Base-by-base conservation (phyloP, 1,140 invertebrate genomes). In the Phenacoccus solenopsis region DNA sequence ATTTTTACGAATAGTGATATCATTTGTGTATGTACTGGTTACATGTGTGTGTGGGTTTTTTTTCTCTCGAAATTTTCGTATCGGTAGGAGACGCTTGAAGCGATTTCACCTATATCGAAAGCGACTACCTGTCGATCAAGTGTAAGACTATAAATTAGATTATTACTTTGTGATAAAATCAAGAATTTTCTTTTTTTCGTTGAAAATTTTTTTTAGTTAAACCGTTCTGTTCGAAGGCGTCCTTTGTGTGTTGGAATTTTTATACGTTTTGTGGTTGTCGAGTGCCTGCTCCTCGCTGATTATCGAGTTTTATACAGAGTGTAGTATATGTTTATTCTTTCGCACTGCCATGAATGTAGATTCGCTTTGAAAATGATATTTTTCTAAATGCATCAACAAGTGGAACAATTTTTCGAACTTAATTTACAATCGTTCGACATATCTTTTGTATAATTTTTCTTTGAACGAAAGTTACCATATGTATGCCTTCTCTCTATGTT, bases 371-470 rank as follows among this genome's bases (percentile, higher is more conserved):
- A 13, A 7, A 16, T 49, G 3, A 49, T 49, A 3, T 49, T 49
- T 49, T 49, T 49, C 3, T 49, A 49, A 32, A n/a, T n/a, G 16
- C 38, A 49, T 49, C 38, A 49, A 49, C 38, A 9, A 49, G 38
- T 49, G 38, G 38, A 49, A 49, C 38, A 49, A 49, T 49, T 49
- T 32, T 49, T 49, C 38, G 38, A 49, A 49, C 38, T 49, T 49
- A 49, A n/a, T n/a, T 49, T 49, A n/a, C 20, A 10, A 49, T 49
- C 38, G 20, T 9, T 49, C 12, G 38, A 49, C 38, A 49, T 49
- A 49, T 49, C 38, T 49, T 49, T 32, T 49, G n/a, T n/a, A n/a
- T 49, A 49, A 49, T 49, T 49, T 49, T n/a, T n/a, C n/a, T n/a
- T n/a, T 49, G 12, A 49, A 49, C 38, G 38, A 49, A 49, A 49